These are phyloP conservation scores for Calameuta idolon DNA, from an alignment of 2,888 invertebrate genomes.

Conservation along the genomic window DNA sequence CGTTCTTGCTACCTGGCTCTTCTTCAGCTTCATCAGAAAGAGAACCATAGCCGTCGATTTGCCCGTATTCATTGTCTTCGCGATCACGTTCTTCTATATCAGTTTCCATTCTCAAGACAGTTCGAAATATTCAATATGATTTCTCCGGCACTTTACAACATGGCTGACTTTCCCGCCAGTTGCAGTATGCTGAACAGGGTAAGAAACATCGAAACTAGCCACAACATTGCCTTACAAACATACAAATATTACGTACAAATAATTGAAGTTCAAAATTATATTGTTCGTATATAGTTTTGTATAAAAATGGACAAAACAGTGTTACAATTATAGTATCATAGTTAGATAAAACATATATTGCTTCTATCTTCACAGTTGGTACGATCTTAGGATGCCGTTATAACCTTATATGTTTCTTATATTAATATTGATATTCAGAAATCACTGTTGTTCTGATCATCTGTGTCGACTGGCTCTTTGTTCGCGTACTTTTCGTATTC, in stretches of 20 bases:
- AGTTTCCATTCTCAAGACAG: background rate
- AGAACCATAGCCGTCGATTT: background rate
- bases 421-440: background rate
- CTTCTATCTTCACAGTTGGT: background rate
- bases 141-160: background rate
- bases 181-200: background rate
- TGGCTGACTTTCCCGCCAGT: background rate
- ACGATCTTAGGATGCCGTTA: background rate
- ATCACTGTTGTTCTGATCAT: slow-evolving; percentile 11
- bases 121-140: background rate
- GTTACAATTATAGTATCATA: background rate
- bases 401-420: background rate
- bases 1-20: slow-evolving; percentile 12
- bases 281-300: background rate
- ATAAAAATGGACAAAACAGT: background rate
- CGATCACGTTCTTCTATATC: background rate
- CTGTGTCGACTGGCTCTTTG: slow-evolving; percentile 23
- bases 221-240: background rate
- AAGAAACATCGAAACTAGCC: background rate
- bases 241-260: background rate
- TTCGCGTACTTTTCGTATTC: slow-evolving; percentile 52
- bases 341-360: background rate
- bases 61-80: background rate
- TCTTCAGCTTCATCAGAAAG: slow-evolving; percentile 24
- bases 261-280: background rate